Percentiles rank a stretch among this genome's conserved stretches.
These are phyloP conservation scores for Anarrhichthys ocellatus DNA, from an alignment of 2,113 vertebrate genomes.

Conservation along the genomic window DNA sequence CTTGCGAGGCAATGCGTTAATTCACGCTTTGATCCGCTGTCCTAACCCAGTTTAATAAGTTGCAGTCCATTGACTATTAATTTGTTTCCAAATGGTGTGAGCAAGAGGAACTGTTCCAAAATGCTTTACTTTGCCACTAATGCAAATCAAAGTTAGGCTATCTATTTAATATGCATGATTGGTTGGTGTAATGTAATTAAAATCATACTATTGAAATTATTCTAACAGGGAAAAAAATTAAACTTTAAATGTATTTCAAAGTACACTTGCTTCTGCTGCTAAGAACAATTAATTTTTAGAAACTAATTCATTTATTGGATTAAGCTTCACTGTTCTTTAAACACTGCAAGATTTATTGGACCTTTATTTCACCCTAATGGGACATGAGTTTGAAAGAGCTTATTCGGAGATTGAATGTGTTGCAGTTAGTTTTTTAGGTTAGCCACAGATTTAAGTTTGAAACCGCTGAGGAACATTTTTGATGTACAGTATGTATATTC, in stretches of 20 bases:
- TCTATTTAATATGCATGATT: conserved; percentile 85
- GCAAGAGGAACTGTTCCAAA: conserved; percentile 71
- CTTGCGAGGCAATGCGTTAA: conserved; percentile 74
- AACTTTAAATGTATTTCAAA: conserved; percentile 85
- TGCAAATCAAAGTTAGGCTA: conserved; percentile 81
- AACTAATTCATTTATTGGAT: conserved; percentile 84
- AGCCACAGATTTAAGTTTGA: conserved; percentile 62
- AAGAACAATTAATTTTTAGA: conserved; percentile 82
- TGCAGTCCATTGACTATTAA: conserved; percentile 85
- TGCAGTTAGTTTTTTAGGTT: conserved; percentile 71
- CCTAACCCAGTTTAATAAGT: conserved; percentile 83
- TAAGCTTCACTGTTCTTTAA: conserved; percentile 80
- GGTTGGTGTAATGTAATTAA: conserved; percentile 85
- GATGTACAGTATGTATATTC: conserved; percentile 48
- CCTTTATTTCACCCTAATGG: conserved; percentile 79
- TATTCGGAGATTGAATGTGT: conserved; percentile 66
- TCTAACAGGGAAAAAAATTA: conserved; percentile 79
- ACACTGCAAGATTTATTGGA: conserved; percentile 76
- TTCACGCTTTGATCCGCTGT: conserved; percentile 77
- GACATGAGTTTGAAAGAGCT: conserved; percentile 75
- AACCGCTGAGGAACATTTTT: conserved; percentile 57
- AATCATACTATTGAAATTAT: conserved; percentile 84
- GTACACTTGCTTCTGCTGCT: conserved; percentile 81
- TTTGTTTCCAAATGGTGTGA: conserved; percentile 79
- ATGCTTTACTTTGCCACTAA: conserved; percentile 76